These are phyloP conservation scores for Frieseomelitta varia DNA, from an alignment of 1,140 invertebrate genomes.

Conservation along the genomic window DNA sequence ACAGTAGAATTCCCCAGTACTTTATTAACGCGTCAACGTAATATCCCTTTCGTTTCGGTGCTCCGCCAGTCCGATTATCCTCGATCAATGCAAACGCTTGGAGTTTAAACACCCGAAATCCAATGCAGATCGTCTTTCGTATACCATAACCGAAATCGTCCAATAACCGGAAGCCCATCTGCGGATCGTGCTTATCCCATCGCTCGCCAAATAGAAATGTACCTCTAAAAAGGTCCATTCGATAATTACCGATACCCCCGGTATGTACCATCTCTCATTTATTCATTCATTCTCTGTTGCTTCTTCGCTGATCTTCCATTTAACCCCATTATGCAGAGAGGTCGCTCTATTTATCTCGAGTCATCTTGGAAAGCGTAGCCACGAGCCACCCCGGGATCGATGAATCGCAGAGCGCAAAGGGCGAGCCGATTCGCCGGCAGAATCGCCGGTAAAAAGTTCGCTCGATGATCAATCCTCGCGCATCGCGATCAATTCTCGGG, in stretches of 20 bases:
- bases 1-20: too few relatives aligned
- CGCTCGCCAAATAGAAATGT: background rate
- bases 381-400: too few relatives aligned
- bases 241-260: constrained; percentile 7
- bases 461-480: constrained; percentile 6
- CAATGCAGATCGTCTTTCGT: background rate
- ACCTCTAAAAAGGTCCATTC: constrained; percentile 15
- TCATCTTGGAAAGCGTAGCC: background rate
- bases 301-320: too few relatives aligned
- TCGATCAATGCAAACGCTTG: background rate
- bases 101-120: background rate
- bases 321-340: constrained; percentile 6
- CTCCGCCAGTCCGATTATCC: background rate
- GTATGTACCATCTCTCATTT: background rate
- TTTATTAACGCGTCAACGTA: background rate
- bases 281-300: constrained; percentile 13
- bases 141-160: background rate
- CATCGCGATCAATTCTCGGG: too few relatives aligned
- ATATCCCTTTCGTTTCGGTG: background rate
- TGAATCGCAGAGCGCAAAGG: background rate
- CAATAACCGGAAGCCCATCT: background rate
- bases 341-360: background rate
- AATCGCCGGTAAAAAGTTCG: constrained; percentile 8
- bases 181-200: background rate
- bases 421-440: background rate